Evolutionary conservation across 2,113 vertebrate species (phyloP).

Genomic region (Uria lomvia): DNA sequence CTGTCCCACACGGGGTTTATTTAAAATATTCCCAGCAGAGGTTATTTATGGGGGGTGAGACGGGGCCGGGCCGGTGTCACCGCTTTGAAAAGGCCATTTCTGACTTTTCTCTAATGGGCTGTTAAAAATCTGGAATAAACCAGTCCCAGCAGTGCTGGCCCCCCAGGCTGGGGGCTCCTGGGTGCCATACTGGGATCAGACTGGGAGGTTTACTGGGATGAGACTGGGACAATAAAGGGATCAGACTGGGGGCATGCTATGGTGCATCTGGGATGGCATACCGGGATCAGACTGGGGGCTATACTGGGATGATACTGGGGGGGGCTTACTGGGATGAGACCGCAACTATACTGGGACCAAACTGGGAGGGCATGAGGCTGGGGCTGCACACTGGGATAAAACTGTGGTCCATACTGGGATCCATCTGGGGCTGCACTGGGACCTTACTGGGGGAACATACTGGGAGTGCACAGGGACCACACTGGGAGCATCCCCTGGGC

Average conservation of each 20-base stretch:
- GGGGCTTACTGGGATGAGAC: too few species aligned
- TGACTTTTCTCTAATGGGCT: constrained; percentile 8
- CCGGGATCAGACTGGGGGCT: neutral
- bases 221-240: neutral
- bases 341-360: too few species aligned
- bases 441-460: neutral
- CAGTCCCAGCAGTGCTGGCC: neutral
- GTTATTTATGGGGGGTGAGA: neutral
- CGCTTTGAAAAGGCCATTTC: neutral
- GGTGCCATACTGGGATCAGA: neutral
- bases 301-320: too few species aligned
- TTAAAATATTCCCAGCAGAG: neutral
- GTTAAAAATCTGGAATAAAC: neutral
- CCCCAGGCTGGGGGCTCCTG: neutral
- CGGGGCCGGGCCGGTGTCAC: neutral
- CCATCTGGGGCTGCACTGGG: neutral
- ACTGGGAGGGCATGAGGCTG: neutral
- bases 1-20: neutral
- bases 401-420: neutral
- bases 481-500: neutral
- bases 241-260: neutral
- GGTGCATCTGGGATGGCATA: neutral
- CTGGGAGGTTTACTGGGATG: too few species aligned
- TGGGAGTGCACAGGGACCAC: neutral
- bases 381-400: too few species aligned